Base-by-base conservation (phyloP, 2,797 vertebrate species). In the Eremophila alpestris region DNA sequence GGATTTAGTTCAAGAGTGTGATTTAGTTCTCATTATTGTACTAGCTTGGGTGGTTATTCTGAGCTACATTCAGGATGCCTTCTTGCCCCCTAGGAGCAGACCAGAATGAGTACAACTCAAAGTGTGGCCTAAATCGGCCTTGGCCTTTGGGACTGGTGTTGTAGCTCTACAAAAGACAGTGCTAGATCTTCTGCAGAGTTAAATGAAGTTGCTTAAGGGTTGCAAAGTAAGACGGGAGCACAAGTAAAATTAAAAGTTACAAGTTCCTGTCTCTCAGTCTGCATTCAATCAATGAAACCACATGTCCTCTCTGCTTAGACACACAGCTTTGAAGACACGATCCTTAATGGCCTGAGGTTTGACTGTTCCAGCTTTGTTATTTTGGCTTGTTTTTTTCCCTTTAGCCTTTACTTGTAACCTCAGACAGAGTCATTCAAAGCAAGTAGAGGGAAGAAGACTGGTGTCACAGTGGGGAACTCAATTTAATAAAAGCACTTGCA, bases 171-270 rank as follows among this genome's bases (percentile, higher is more conserved):
- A 85, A 82, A 78, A 81, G 24, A 56, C 32, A 70, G 13, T 43
- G 17, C 7, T 22, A 82, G 30, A 34, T 63, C 70, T 83, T 74
- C 21, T 52, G 48, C 38, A 70, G 71, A 73, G 55, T 67, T 67
- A 74, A 92, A 93, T 36, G 24, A 71, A 89, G 14, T 82, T 81
- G 46, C 65, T 81, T 58, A 69, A 78, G 69, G 32, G 51, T 36
- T 91, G 59, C 68, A 83, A 69, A 94, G 43, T 77, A 68, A 94
- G 81, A 85, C 1, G 0, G n/a, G 40, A 90, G 60, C 43, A 75
- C 46, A 74, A 91, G 70, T 30, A 78, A 94, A 92, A 96, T 89
- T 70, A 94, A 89, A 96, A 95, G 89, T 64, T 88, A 56, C 38
- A 70, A 89, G 91, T 90, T 96, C 87, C 77, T 76, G 71, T 89